These are phyloP conservation scores for Platynereis dumerilii DNA, from an alignment of 2,888 invertebrate genomes.

Conservation along the genomic window DNA sequence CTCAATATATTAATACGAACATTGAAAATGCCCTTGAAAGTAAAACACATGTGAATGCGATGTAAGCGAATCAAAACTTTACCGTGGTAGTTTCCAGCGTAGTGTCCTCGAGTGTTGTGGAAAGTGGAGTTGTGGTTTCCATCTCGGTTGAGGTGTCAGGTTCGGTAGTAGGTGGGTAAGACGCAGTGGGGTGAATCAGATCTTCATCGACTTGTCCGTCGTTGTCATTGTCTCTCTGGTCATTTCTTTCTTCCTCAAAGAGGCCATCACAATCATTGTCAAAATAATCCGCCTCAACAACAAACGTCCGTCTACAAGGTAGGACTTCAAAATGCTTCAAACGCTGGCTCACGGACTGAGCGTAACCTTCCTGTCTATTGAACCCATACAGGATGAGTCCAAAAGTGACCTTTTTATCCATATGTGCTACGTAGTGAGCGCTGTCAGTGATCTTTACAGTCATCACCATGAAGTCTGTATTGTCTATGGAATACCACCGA, in stretches of 20 bases:
- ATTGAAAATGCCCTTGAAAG: too few relatives aligned
- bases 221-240: slow-evolving; percentile 33
- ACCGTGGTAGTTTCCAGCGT: neutral
- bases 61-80: too few relatives aligned
- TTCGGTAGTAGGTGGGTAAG: neutral
- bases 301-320: slow-evolving; percentile 21
- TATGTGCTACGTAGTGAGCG: slow-evolving; percentile 41
- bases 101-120: neutral
- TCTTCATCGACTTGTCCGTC: slow-evolving; percentile 37
- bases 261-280: slow-evolving; percentile 40
- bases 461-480: neutral
- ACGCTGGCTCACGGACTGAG: slow-evolving; percentile 41
- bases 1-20: too few relatives aligned
- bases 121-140: neutral
- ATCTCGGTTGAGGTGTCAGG: neutral
- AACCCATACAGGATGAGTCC: slow-evolving; percentile 45
- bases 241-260: slow-evolving; percentile 36
- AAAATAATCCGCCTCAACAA: slow-evolving; percentile 26
- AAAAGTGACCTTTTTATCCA: slow-evolving; percentile 40
- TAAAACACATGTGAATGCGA: too few relatives aligned
- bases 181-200: neutral
- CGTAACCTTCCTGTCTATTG: slow-evolving; percentile 46
- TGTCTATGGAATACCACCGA: neutral
- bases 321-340: slow-evolving; percentile 5
- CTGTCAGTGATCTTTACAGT: slow-evolving; percentile 22